A percentile compares a stretch with the other conserved stretches of the same genome.
These are phyloP conservation scores for Tholera decimalis DNA, from an alignment of 2,888 invertebrate genomes.

Conservation along the genomic window DNA sequence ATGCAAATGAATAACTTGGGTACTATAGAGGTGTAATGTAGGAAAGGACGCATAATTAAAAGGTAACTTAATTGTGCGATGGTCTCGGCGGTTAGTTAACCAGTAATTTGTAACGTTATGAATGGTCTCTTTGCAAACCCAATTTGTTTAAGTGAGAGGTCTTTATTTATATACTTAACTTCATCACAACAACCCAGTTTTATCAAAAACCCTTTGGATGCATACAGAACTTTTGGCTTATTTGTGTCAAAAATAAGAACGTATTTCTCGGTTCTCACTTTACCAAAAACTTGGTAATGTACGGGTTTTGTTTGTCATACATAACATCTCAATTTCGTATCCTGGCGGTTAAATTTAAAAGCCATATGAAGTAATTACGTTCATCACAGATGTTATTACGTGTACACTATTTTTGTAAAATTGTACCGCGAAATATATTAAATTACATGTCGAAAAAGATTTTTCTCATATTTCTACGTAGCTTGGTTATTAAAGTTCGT, in stretches of 20 bases:
- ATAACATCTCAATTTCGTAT: conserved; percentile 11
- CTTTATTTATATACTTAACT: conserved; percentile 30
- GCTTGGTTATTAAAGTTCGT: conserved; percentile 64
- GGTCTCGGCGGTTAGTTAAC: conserved; percentile 44
- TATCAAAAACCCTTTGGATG: background rate
- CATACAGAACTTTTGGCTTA: background rate
- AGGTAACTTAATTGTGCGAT: conserved; percentile 57
- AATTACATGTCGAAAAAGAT: conserved; percentile 53
- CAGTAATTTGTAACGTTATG: conserved; percentile 47
- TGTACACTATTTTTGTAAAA: conserved; percentile 39
- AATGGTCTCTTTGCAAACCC: conserved; percentile 34
- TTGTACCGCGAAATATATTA: conserved; percentile 45
- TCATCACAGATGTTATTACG: conserved; percentile 26
- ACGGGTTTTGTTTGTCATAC: background rate
- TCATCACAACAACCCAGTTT: conserved; percentile 10
- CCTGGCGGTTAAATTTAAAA: background rate
- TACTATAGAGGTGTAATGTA: conserved; percentile 46
- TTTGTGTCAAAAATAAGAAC: background rate
- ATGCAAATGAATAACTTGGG: conserved; percentile 66
- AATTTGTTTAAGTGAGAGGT: conserved; percentile 29
- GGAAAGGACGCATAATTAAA: conserved; percentile 58
- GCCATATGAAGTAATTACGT: conserved; percentile 25
- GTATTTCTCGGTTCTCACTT: no score
- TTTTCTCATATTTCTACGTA: conserved; percentile 58
- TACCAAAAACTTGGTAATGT: background rate